Conservation (phyloP, 2,888 invertebrate genomes). For the Fragum whitleyi region DNA sequence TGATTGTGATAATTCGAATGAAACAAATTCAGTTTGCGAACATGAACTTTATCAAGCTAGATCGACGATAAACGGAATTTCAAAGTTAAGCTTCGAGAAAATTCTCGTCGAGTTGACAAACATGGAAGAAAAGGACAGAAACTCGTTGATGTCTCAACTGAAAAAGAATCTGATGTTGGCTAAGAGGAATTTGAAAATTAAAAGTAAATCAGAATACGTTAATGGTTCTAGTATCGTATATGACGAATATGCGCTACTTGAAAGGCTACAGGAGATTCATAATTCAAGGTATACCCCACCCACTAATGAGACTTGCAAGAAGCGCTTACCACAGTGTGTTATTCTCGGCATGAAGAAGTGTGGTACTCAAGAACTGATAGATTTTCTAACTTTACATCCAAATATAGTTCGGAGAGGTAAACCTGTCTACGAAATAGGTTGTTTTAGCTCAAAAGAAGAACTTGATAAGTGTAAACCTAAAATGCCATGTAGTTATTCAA, state of each 20-base stretch:
- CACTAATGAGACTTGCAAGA: conserved; percentile 20
- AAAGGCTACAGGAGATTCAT: background rate
- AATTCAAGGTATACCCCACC: conserved; percentile 16
- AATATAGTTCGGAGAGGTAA: conserved; percentile 33
- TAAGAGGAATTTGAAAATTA: background rate
- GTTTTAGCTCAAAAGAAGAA: conserved; percentile 28
- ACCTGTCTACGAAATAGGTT: conserved; percentile 37
- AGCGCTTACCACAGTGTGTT: conserved; percentile 32
- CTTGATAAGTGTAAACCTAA: conserved; percentile 88
- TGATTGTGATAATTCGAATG: background rate
- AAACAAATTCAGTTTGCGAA: background rate
- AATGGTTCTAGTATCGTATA: conserved; percentile 3
- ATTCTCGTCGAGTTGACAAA: background rate
- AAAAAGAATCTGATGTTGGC: background rate
- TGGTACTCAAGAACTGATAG: conserved; percentile 40
- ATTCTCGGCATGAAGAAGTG: conserved; percentile 35
- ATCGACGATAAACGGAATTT: background rate
- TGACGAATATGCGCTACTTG: background rate
- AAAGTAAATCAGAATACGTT: background rate
- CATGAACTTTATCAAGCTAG: background rate
- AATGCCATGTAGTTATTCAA: conserved; percentile 96
- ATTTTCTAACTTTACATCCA: conserved; percentile 41
- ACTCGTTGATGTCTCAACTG: background rate
- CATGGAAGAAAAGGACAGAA: background rate
- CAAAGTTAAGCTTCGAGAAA: background rate